These are phyloP conservation scores for Propithecus perrieri DNA, from an alignment of 2,797 vertebrate species.

Conservation along the genomic window DNA sequence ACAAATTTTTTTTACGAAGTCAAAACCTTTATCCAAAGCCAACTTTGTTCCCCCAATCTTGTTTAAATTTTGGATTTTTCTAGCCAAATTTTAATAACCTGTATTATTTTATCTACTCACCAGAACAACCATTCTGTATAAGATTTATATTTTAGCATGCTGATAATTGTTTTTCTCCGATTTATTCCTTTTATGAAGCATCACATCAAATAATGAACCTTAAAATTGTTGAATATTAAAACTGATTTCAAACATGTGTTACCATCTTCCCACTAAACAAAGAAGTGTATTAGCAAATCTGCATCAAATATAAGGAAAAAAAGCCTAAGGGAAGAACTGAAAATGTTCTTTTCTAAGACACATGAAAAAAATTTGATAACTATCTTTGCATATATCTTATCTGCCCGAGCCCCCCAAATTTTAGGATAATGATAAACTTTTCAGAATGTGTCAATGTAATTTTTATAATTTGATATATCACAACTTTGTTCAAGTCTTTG, in stretches of 20 bases:
- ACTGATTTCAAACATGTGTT: background rate
- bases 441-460: background rate
- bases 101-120: background rate
- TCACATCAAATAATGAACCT: background rate
- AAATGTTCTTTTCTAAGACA: background rate
- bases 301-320: background rate
- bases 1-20: background rate
- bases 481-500: background rate
- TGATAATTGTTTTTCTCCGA: background rate
- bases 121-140: background rate
- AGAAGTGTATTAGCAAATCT: background rate
- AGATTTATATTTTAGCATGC: background rate
- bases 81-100: background rate
- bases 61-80: background rate
- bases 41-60: background rate
- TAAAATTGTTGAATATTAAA: conserved; percentile 18
- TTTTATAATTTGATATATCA: background rate
- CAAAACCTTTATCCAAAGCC: background rate
- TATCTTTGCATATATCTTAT: background rate
- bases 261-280: background rate
- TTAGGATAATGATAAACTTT: background rate
- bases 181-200: conserved; percentile 5
- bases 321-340: background rate
- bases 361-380: background rate
- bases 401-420: background rate